Conservation (phyloP, 2,797 vertebrate genomes). For the Molossus molossus region DNA sequence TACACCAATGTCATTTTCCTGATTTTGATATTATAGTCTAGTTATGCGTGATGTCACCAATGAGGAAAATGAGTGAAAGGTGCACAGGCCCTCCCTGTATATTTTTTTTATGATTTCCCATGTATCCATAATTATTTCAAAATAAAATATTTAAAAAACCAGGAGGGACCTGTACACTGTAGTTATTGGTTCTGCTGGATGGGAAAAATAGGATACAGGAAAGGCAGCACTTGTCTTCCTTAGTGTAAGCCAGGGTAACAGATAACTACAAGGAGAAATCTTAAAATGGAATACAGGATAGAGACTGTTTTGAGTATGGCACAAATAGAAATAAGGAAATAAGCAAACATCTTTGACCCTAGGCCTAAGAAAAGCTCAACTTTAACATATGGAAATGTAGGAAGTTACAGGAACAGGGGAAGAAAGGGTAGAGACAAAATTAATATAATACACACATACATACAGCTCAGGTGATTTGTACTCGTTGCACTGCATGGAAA, state of each 20-base stretch:
- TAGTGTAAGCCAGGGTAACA: neutral
- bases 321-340: conserved; percentile 13
- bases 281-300: neutral
- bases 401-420: neutral
- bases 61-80: neutral
- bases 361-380: conserved; percentile 4
- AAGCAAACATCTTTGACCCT: neutral
- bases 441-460: neutral
- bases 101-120: neutral
- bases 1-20: neutral
- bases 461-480: neutral
- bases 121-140: neutral
- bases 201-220: neutral
- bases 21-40: neutral
- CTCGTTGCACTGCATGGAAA: neutral
- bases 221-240: neutral
- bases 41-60: neutral
- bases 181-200: neutral
- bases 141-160: neutral
- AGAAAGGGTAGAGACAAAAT: neutral
- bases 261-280: neutral
- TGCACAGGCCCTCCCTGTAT: neutral
- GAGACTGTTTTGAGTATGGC: neutral
- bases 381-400: neutral
- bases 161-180: neutral